Evolutionary conservation across 2,888 invertebrate genomes (phyloP).

Genomic region (Drepanosiphum platanoidis): DNA sequence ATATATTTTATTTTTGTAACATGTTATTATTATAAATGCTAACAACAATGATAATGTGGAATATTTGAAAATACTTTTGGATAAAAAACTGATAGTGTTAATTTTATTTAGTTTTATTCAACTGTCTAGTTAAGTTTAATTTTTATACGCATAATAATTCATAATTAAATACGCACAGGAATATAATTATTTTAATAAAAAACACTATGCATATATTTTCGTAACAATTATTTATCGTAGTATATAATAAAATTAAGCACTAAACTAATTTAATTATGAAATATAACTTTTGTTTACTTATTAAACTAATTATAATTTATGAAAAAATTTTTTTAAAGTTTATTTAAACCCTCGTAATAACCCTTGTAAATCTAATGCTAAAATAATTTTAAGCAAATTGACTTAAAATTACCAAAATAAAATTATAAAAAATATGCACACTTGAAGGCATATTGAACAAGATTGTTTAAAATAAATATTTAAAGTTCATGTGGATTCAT

Average conservation of each 20-base stretch:
- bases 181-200: not conserved
- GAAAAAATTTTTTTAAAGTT: too few species aligned
- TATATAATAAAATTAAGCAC: not conserved
- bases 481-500: not conserved
- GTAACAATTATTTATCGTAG: not conserved
- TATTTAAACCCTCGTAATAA: not conserved
- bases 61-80: too few species aligned
- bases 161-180: not conserved
- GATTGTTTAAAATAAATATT: not conserved
- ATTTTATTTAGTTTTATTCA: not conserved
- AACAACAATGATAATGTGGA: too few species aligned
- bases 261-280: too few species aligned
- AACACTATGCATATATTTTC: not conserved
- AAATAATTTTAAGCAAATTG: not conserved
- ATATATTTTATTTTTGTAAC: slow-evolving; percentile 48
- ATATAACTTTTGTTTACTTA: too few species aligned
- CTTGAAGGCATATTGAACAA: not conserved
- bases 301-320: too few species aligned
- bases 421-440: not conserved
- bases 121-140: not conserved
- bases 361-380: not conserved
- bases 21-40: slow-evolving; percentile 14
- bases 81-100: not conserved
- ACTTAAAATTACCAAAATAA: not conserved
- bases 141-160: not conserved